Percentiles rank a stretch among this genome's conserved stretches.
Conservation (phyloP, 1,140 invertebrate genomes). For the Papilio machaon region DNA sequence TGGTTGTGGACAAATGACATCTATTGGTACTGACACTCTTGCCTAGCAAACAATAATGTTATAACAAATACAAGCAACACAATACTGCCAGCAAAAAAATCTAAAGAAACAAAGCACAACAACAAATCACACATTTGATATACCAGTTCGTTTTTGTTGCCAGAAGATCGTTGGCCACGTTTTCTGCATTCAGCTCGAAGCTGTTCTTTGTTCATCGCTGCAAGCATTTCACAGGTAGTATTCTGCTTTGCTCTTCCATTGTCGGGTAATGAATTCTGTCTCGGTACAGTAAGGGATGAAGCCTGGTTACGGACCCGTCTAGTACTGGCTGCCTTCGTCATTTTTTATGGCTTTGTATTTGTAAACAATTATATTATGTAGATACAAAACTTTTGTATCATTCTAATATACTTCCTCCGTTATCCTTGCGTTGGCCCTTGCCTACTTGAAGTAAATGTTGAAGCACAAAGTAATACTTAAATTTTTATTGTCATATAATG, state of each 20-base stretch:
- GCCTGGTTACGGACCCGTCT: conserved; percentile 75
- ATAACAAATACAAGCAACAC: conserved; percentile 59
- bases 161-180: conserved; percentile 83
- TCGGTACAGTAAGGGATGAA: conserved; percentile 68
- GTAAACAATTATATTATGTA: conserved; percentile 22
- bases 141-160: conserved; percentile 86
- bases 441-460: conserved; percentile 38
- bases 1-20: conserved; percentile 8
- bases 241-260: conserved; percentile 73
- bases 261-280: conserved; percentile 73
- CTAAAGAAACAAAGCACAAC: conserved; percentile 60
- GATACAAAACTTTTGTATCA: conserved; percentile 28
- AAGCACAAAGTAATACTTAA: conserved; percentile 36
- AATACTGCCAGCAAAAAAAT: conserved; percentile 57
- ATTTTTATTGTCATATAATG: conserved; percentile 26
- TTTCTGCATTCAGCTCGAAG: conserved; percentile 84
- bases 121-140: conserved; percentile 61
- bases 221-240: conserved; percentile 77
- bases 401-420: conserved; percentile 16
- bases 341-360: conserved; percentile 44
- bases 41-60: conserved; percentile 41
- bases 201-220: conserved; percentile 84
- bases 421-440: conserved; percentile 28
- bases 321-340: conserved; percentile 67
- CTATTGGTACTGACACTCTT: conserved; percentile 28